phyloP scores from a whole-genome alignment of 2,797 vertebrate species.

The Scyliorhinus canicula region DNA sequence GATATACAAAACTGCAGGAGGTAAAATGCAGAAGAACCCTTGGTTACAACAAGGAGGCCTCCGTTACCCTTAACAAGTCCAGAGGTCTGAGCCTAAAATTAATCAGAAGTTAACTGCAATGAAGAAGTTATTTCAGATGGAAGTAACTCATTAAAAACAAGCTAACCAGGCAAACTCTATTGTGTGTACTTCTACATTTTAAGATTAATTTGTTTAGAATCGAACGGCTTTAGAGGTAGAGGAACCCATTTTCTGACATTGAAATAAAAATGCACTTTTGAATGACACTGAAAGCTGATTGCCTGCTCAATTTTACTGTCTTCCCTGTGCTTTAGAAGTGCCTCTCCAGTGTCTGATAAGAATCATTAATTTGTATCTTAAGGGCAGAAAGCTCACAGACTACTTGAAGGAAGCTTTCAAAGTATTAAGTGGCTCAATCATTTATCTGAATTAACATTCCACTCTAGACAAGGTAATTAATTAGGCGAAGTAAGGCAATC shows the following conservation, averaged over 20 bases:
- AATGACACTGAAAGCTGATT: slow-evolving; percentile 6
- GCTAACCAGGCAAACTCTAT: not conserved
- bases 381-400: slow-evolving; percentile 44
- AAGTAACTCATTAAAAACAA: not conserved
- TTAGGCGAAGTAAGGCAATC: slow-evolving; percentile 58
- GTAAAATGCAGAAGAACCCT: not conserved
- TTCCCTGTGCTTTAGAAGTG: not conserved
- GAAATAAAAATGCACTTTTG: not conserved
- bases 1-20: not conserved
- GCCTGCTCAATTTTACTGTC: not conserved
- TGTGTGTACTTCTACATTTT: not conserved
- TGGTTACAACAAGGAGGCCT: not conserved
- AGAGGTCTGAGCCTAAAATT: not conserved
- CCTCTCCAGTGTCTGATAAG: slow-evolving; percentile 14
- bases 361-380: slow-evolving; percentile 39
- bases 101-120: not conserved
- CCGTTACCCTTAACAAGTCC: not conserved
- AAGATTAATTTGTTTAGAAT: not conserved
- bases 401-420: slow-evolving; percentile 44
- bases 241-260: not conserved
- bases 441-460: slow-evolving; percentile 54
- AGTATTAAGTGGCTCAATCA: slow-evolving; percentile 49
- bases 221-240: not conserved
- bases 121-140: not conserved
- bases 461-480: slow-evolving; percentile 55